Conservation (phyloP, 2,888 invertebrate species). For the Spisula solida region DNA sequence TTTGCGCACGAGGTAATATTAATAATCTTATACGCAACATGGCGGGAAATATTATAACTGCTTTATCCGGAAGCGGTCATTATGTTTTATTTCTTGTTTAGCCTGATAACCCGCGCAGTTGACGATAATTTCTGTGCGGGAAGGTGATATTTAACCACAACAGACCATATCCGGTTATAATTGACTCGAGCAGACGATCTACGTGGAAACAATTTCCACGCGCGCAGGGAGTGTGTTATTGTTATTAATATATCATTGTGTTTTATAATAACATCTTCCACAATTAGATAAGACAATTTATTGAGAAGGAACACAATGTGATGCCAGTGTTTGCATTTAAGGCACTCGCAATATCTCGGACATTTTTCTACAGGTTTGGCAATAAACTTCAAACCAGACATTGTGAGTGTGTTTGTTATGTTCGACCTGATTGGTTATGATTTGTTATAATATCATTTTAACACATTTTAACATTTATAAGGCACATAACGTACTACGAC, state of each 20-base stretch:
- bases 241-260: background rate
- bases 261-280: background rate
- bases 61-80: background rate
- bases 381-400: too few relatives aligned
- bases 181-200: background rate
- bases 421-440: too few relatives aligned
- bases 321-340: background rate
- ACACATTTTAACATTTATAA: too few relatives aligned
- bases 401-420: too few relatives aligned
- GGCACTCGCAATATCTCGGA: background rate
- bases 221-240: background rate
- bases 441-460: too few relatives aligned
- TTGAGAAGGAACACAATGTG: background rate
- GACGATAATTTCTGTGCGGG: background rate
- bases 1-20: constrained; percentile 35
- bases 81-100: background rate
- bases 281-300: background rate
- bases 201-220: background rate
- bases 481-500: too few relatives aligned
- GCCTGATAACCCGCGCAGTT: background rate
- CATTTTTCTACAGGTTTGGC: too few relatives aligned
- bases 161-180: background rate
- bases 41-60: constrained; percentile 31
- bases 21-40: constrained; percentile 29
- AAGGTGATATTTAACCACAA: background rate